Conservation (phyloP, 2,113 vertebrate genomes). For the Mohoua ochrocephala region DNA sequence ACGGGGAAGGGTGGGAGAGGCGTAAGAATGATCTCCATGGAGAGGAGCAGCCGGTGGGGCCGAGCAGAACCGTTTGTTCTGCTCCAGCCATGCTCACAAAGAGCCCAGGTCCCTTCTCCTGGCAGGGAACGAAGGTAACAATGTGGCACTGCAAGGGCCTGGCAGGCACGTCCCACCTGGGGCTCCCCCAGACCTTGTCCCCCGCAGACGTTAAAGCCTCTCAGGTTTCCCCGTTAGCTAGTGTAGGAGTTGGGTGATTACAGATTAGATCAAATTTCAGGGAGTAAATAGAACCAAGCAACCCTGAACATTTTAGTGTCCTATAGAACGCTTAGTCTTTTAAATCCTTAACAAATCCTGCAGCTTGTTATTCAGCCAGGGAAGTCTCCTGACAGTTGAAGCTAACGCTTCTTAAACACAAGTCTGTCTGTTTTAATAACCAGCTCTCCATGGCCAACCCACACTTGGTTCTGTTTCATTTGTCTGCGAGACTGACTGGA, state of each 20-base stretch:
- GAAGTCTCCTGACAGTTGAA: slow-evolving; percentile 4
- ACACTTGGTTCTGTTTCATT: slow-evolving; percentile 9
- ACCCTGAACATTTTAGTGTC: not conserved
- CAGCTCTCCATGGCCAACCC: not conserved
- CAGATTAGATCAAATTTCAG: not conserved
- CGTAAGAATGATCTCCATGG: not conserved
- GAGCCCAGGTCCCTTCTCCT: not conserved
- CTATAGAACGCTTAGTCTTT: not conserved
- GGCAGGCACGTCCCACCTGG: rapidly evolving
- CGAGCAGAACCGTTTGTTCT: not conserved
- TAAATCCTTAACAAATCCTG: not conserved
- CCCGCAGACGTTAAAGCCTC: not conserved
- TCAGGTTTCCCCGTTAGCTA: not conserved
- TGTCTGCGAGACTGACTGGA: not conserved
- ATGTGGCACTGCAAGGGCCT: rapidly evolving
- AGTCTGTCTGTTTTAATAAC: slow-evolving; percentile 33
- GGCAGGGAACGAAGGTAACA: not conserved
- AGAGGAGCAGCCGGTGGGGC: not conserved
- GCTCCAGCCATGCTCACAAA: not conserved
- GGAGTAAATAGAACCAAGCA: not conserved
- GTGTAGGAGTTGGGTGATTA: not conserved
- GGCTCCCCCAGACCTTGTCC: not conserved
- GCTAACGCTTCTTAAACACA: slow-evolving; percentile 1
- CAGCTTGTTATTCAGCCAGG: not conserved
- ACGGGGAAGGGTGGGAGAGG: slow-evolving; percentile 14